Percentiles rank a stretch among this genome's conserved stretches.
Conservation (phyloP, 1,140 invertebrate genomes). For the Hyposmocoma kahamanoa region DNA sequence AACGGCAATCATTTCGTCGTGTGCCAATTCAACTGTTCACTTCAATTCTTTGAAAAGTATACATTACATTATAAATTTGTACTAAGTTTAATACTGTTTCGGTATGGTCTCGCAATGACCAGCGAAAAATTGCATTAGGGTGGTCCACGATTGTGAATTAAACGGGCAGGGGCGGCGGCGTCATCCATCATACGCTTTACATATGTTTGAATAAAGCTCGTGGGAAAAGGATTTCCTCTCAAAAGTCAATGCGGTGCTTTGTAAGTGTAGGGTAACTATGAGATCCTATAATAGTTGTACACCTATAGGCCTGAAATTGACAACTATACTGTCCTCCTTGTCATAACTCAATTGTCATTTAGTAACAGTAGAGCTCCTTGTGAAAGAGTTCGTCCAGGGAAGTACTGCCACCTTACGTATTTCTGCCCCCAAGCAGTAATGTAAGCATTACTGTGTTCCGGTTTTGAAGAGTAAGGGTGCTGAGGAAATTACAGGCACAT, state of each 20-base stretch:
- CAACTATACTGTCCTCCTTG: too few species aligned
- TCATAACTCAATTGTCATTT: too few species aligned
- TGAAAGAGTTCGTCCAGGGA: too few species aligned
- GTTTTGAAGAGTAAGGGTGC: too few species aligned
- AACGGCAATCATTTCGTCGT: constrained; percentile 57
- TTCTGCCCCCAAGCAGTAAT: too few species aligned
- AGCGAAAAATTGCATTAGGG: constrained; percentile 58
- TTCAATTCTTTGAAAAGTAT: too few species aligned
- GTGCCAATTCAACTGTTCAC: constrained; percentile 60
- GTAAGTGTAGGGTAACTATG: constrained; percentile 40
- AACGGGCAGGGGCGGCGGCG: constrained; percentile 51
- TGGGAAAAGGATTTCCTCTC: constrained; percentile 73
- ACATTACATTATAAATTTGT: constrained; percentile 64
- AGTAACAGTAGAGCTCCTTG: too few species aligned
- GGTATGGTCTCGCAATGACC: constrained; percentile 55
- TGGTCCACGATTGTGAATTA: constrained; percentile 64
- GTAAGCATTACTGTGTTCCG: too few species aligned
- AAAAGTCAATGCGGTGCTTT: constrained; percentile 58
- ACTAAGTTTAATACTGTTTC: constrained; percentile 27
- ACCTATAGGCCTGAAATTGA: too few species aligned
- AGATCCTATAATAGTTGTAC: too few species aligned
- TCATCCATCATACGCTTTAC: constrained; percentile 73
- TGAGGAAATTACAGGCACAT: too few species aligned
- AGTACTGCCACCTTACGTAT: too few species aligned
- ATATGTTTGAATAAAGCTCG: constrained; percentile 74